A percentile compares a stretch with the other conserved stretches of the same genome.
Evolutionary conservation across 2,797 vertebrate species (phyloP).

Genomic region (Muraenolepis orangiensis): DNA sequence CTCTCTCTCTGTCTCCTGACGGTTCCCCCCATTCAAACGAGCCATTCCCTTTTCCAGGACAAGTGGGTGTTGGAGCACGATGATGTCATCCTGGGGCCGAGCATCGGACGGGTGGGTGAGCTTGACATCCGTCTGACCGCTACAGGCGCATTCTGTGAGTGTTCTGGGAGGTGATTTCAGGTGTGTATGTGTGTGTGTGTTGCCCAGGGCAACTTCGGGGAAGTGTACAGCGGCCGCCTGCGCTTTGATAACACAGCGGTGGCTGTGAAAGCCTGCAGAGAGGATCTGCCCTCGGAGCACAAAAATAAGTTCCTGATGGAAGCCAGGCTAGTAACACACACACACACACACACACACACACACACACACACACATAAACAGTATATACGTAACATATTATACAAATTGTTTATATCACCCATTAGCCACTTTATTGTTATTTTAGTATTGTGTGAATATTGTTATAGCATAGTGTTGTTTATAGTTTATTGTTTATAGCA

Average conservation of each 20-base stretch:
- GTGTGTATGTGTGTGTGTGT: background rate
- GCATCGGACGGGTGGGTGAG: constrained; percentile 86
- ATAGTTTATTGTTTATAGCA: no score
- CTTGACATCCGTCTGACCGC: background rate
- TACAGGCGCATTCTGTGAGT: background rate
- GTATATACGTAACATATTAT: no score
- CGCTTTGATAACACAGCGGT: constrained; percentile 82
- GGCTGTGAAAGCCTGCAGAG: constrained; percentile 91
- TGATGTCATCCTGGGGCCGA: constrained; percentile 85
- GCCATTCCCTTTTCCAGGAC: constrained; percentile 72
- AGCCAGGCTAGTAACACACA: constrained; percentile 76
- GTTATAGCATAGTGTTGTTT: no score
- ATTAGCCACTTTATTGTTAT: no score
- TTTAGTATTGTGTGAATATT: no score
- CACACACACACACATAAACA: constrained; percentile 5
- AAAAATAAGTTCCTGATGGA: constrained; percentile 97
- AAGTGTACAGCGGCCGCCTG: constrained; percentile 87
- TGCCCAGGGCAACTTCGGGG: constrained; percentile 94
- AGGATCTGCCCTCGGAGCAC: constrained; percentile 84
- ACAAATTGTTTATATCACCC: no score
- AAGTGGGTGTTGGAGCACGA: constrained; percentile 94
- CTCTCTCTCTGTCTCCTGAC: constrained; percentile 9
- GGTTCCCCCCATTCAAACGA: constrained; percentile 9
- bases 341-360: constrained; percentile 5
- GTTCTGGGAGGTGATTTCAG: background rate